Evolutionary conservation across 1,140 invertebrate species (phyloP).

Genomic region (Danaus plexippus): DNA sequence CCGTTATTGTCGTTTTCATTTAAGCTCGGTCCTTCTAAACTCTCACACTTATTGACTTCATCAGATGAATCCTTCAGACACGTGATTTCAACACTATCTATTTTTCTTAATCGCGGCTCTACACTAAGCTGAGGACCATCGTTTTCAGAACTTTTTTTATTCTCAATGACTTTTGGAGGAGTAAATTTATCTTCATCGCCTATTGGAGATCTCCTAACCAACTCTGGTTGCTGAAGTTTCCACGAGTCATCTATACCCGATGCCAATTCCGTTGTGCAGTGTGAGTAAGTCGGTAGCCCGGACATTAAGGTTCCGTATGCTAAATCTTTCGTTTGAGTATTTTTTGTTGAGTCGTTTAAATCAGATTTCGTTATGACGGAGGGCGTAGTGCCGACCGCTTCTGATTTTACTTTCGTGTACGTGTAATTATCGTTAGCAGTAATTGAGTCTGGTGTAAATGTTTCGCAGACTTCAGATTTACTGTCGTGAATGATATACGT

Average conservation of each 20-base stretch:
- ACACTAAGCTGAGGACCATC: conserved; percentile 31
- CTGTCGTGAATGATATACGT: conserved; percentile 64
- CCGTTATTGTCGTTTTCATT: conserved; percentile 20
- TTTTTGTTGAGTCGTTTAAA: conserved; percentile 49
- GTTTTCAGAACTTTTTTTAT: conserved; percentile 22
- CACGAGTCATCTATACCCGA: conserved; percentile 46
- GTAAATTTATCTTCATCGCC: conserved; percentile 29
- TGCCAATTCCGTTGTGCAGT: conserved; percentile 53
- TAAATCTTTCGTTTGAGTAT: conserved; percentile 57
- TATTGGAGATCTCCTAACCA: conserved; percentile 48
- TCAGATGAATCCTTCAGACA: conserved; percentile 40
- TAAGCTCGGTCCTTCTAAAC: conserved; percentile 4
- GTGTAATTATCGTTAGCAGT: conserved; percentile 54
- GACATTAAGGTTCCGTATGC: conserved; percentile 59
- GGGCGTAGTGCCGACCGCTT: conserved; percentile 30
- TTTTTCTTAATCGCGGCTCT: conserved; percentile 43
- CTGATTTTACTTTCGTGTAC: conserved; percentile 56
- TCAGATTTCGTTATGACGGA: conserved; percentile 50
- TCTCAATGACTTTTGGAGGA: conserved; percentile 31
- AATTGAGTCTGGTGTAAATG: conserved; percentile 60
- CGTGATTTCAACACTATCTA: conserved; percentile 58
- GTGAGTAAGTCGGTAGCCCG: conserved; percentile 51
- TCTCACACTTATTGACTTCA: conserved; percentile 21
- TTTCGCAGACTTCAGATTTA: conserved; percentile 54
- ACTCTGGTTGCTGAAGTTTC: conserved; percentile 50